Evolutionary conservation across 2,888 invertebrate genomes (phyloP).

Genomic region (Arge pagana): DNA sequence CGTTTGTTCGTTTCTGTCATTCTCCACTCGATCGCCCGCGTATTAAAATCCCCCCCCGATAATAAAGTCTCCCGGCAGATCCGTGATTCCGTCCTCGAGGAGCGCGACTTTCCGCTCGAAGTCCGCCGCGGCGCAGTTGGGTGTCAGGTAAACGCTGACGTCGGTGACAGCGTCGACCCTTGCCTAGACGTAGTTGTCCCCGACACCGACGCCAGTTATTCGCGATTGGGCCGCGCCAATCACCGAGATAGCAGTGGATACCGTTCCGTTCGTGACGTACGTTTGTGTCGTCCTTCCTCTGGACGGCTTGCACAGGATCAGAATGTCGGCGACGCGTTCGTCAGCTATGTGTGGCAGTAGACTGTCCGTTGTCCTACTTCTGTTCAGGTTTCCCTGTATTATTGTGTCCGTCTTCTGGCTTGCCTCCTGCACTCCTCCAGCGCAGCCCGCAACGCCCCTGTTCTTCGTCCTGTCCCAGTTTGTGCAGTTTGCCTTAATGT

Average conservation of each 20-base stretch:
- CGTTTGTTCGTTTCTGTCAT: conserved; percentile 29
- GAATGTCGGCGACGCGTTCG: no score
- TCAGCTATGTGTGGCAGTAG: no score
- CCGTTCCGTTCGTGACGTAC: no score
- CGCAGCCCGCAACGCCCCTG: conserved; percentile 16
- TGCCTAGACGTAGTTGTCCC: conserved; percentile 21
- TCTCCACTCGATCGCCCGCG: conserved; percentile 33
- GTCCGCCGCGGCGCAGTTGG: conserved; percentile 17
- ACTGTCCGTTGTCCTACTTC: conserved; percentile 10
- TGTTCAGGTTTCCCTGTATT: no score
- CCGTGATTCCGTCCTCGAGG: conserved; percentile 3
- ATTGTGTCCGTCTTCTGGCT: no score
- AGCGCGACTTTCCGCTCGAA: conserved; percentile 10
- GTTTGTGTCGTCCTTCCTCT: conserved; percentile 4
- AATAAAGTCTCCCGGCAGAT: background rate
- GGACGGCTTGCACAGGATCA: conserved; percentile 24
- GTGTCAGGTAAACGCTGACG: conserved; percentile 23
- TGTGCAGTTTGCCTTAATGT: no score
- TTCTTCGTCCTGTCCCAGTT: conserved; percentile 9
- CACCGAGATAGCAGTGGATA: conserved; percentile 23
- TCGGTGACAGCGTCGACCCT: conserved; percentile 11
- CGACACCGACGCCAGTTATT: conserved; percentile 10
- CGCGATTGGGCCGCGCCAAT: background rate
- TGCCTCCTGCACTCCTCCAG: conserved; percentile 25
- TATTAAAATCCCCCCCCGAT: conserved; percentile 29